Percentiles rank a stretch among this genome's conserved stretches.
These are phyloP conservation scores for Echiichthys vipera DNA, from an alignment of 2,797 vertebrate species.

Conservation along the genomic window DNA sequence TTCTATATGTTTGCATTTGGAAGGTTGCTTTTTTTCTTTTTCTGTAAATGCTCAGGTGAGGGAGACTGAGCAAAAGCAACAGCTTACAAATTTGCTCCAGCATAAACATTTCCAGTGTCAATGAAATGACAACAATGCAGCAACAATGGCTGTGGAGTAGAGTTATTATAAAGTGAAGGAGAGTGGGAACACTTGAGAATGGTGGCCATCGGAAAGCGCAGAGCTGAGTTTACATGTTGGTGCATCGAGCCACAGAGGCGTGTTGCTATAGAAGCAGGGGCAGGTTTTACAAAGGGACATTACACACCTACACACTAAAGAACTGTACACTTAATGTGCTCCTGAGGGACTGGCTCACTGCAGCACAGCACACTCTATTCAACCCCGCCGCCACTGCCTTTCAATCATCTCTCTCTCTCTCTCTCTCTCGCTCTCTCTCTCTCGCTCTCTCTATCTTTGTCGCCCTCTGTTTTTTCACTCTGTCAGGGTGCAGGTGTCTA, in stretches of 20 bases:
- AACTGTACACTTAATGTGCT: slow-evolving; percentile 80
- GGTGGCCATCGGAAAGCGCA: slow-evolving; percentile 51
- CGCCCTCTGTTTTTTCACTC: slow-evolving; percentile 26
- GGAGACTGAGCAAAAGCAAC: slow-evolving; percentile 2
- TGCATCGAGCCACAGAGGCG: slow-evolving; percentile 66
- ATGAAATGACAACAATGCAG: slow-evolving; percentile 46
- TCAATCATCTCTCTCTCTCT: slow-evolving; percentile 53
- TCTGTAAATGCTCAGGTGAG: slow-evolving; percentile 27
- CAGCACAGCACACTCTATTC: slow-evolving; percentile 66
- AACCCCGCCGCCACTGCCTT: slow-evolving; percentile 51
- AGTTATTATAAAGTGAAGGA: slow-evolving; percentile 56
- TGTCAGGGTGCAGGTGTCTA: slow-evolving; percentile 62
- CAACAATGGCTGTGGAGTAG: slow-evolving; percentile 24
- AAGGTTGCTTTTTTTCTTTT: background rate
- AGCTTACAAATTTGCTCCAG: slow-evolving; percentile 28
- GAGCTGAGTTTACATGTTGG: slow-evolving; percentile 57
- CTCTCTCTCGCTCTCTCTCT: slow-evolving; percentile 19
- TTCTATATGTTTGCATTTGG: slow-evolving; percentile 6
- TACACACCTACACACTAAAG: slow-evolving; percentile 81
- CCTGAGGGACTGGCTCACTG: slow-evolving; percentile 70
- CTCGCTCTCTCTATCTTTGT: slow-evolving; percentile 15
- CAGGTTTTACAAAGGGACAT: slow-evolving; percentile 81
- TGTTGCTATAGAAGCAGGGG: slow-evolving; percentile 80
- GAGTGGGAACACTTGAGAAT: slow-evolving; percentile 71
- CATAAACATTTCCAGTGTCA: slow-evolving; percentile 17